Conservation (phyloP, 2,113 vertebrate species). For the Heterocephalus glaber region DNA sequence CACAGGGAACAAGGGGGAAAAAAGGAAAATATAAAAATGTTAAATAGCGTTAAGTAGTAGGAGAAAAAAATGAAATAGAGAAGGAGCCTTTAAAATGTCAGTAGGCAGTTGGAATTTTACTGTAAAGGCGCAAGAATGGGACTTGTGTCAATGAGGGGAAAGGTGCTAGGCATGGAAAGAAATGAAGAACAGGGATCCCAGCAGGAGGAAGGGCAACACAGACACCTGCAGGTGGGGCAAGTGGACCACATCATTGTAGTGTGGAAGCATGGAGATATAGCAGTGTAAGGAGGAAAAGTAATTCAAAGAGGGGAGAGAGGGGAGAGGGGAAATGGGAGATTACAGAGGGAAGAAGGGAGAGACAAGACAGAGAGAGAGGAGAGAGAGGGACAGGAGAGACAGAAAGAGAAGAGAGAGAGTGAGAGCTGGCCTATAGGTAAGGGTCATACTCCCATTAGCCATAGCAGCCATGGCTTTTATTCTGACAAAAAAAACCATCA, state of each 20-base stretch:
- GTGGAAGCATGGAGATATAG: background rate
- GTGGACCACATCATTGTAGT: too few relatives aligned
- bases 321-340: too few relatives aligned
- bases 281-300: background rate
- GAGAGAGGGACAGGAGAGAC: too few relatives aligned
- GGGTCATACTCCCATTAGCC: fast-evolving
- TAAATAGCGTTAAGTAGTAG: too few relatives aligned
- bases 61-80: background rate
- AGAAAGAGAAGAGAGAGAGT: too few relatives aligned
- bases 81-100: background rate
- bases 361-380: too few relatives aligned
- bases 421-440: background rate
- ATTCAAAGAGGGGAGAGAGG: background rate
- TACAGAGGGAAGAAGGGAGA: too few relatives aligned
- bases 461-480: too few relatives aligned
- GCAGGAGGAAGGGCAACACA: background rate
- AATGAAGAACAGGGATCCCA: too few relatives aligned
- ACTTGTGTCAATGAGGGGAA: background rate
- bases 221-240: background rate
- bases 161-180: fast-evolving
- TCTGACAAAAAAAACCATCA: background rate
- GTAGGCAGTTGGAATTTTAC: background rate
- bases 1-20: background rate
- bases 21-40: background rate
- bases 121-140: fast-evolving